Evolutionary conservation across 2,888 invertebrate genomes (phyloP), one percentile per base, ranked within the genome.

Genomic region (Drosophila pegasa): DNA sequence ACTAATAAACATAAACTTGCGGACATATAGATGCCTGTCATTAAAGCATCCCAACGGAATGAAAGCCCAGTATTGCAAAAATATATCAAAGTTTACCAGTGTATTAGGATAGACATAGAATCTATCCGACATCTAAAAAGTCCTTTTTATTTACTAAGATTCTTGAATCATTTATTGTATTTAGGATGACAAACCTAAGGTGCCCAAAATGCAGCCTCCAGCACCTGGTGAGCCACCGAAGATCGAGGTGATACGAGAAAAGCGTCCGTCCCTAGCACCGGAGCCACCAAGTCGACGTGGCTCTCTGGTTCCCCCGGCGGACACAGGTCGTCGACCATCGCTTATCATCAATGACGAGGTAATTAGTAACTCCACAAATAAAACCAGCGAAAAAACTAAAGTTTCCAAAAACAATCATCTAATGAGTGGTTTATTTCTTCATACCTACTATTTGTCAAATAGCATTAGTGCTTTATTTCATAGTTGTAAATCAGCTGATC

Each of bases 291-390:
- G 95, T 90, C 93, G 96, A 51, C 94, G 98, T 85, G 98, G 98
- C 65, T 98, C 98, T 54, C 94, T 98, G 67, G 95, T 98, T 90
- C 97, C 97, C 8, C 97, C 97, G 12, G 84, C 87, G 75, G 97
- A 97, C 92, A 96, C 95, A 92, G 95, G 95, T 93, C 95, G 98
- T 89, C 94, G 98, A 86, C 97, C 98, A 81, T 97, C 97, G 87
- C 94, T 98, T 84, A 96, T 98, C 90, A 97, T 98, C 91, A 97
- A 97, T 91, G 98, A 98, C 93, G 98, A 98, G 97, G 98, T 98
- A 96, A 93, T 94, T 58, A 20, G 0, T 40, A 22, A 9, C 20
- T n/a, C 25, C 12, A 0, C 0, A 18, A 16, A 14, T 40, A 4
- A 51, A 37, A 37, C 2, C 7, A 12, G 6, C 12, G 0, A 29